A percentile compares a stretch with the other conserved stretches of the same genome.
Conservation (phyloP, 2,113 vertebrate species). For the Paedocypris sp. region DNA sequence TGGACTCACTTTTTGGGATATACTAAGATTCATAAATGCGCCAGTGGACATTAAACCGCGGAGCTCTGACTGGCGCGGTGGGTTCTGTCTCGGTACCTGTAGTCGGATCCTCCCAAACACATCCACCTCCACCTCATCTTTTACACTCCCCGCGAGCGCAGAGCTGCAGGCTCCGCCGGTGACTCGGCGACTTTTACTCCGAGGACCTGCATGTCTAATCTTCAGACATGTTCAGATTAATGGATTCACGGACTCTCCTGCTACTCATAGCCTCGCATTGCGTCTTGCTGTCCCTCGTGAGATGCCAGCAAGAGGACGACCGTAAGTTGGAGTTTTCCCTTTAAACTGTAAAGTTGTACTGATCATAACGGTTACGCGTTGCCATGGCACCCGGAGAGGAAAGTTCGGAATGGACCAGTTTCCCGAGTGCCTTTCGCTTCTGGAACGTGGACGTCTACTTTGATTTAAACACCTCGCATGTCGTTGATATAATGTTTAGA, state of each 20-base stretch:
- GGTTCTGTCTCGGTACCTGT: constrained; percentile 67
- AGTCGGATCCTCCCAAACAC: constrained; percentile 63
- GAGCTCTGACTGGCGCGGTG: constrained; percentile 67
- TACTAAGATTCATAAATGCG: constrained; percentile 69
- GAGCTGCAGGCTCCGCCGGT: constrained; percentile 42
- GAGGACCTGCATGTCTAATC: constrained; percentile 73
- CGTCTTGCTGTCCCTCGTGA: constrained; percentile 69
- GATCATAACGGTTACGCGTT: constrained; percentile 13
- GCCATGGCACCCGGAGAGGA: constrained; percentile 19
- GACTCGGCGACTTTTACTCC: constrained; percentile 52
- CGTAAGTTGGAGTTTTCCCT: constrained; percentile 64
- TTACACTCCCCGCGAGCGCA: constrained; percentile 47
- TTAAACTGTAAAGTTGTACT: constrained; percentile 12
- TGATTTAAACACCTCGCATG: too few relatives aligned
- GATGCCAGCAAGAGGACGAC: constrained; percentile 66
- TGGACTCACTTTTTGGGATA: constrained; percentile 70
- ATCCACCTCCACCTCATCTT: constrained; percentile 26
- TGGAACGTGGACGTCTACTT: constrained; percentile 1
- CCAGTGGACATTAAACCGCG: constrained; percentile 71
- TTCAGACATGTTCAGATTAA: constrained; percentile 80
- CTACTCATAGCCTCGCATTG: constrained; percentile 72
- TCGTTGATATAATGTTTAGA: too few relatives aligned
- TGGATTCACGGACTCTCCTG: constrained; percentile 77
- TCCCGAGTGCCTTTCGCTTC: background rate
- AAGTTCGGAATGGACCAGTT: constrained; percentile 22